Conservation (phyloP, 2,113 vertebrate species). For the Halcyon senegalensis region DNA sequence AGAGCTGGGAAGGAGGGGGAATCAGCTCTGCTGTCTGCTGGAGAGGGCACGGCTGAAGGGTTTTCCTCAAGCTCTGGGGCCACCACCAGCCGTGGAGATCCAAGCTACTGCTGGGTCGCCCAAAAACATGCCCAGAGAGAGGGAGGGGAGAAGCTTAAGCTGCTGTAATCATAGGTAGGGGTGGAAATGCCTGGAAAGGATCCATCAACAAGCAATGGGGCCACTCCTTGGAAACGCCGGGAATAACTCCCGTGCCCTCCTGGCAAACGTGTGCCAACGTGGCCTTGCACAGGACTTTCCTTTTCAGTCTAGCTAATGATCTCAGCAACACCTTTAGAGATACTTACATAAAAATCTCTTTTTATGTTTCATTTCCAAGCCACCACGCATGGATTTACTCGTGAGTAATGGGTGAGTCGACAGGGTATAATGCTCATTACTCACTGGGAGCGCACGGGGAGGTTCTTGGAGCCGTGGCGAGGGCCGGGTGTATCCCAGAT, state of each 20-base stretch:
- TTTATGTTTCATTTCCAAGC: conserved; percentile 19
- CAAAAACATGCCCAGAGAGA: not conserved
- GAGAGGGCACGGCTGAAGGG: not conserved
- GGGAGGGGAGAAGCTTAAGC: not conserved
- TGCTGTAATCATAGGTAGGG: conserved; percentile 21
- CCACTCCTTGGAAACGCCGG: not conserved
- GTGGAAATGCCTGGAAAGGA: not conserved
- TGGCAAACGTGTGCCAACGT: not conserved
- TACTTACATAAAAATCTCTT: not conserved
- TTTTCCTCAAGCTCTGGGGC: not conserved
- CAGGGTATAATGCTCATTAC: conserved; percentile 47
- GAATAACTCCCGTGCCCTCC: not conserved
- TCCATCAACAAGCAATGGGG: not conserved
- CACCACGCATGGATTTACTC: not conserved
- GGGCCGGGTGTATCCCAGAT: not conserved
- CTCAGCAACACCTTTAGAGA: not conserved
- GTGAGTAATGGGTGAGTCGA: conserved; percentile 53
- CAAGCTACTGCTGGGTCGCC: not conserved
- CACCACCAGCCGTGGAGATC: not conserved
- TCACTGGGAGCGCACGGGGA: conserved; percentile 5
- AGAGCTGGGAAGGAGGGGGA: not conserved
- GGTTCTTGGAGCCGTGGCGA: not conserved
- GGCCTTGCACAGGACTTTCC: not conserved
- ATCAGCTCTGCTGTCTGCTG: not conserved
- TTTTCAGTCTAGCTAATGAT: not conserved